phyloP scores from a whole-genome alignment of 2,113 vertebrate genomes.

The Phoenicopterus ruber region DNA sequence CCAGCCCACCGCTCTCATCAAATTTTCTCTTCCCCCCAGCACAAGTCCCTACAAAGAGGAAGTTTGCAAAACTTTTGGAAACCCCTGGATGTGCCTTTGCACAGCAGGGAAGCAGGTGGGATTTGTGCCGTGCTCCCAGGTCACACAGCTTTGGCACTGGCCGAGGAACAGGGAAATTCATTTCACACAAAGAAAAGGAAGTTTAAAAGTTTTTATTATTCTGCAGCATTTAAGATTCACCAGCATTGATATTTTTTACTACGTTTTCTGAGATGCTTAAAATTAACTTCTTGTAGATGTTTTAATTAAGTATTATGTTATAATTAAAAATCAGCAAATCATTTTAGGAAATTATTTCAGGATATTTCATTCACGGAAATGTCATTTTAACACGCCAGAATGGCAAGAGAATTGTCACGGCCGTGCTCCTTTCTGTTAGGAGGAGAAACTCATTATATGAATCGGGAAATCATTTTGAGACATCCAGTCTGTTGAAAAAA shows the following conservation, averaged over 20 bases:
- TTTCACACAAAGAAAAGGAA: not conserved
- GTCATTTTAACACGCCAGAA: not conserved
- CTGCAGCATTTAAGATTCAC: not conserved
- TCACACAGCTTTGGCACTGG: not conserved
- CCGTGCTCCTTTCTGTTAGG: not conserved
- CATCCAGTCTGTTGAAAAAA: slow-evolving; percentile 7
- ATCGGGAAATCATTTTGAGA: not conserved
- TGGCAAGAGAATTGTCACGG: not conserved
- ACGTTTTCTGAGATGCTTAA: not conserved
- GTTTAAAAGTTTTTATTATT: not conserved
- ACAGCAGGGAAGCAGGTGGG: not conserved
- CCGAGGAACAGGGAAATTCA: not conserved
- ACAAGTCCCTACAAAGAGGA: not conserved
- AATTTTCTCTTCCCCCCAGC: not conserved
- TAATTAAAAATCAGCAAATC: not conserved
- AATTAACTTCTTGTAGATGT: not conserved
- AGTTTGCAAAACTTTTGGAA: not conserved
- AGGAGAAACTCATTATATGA: not conserved
- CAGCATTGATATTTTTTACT: not conserved
- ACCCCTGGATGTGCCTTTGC: not conserved
- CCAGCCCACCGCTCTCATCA: not conserved
- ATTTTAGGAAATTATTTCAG: not conserved
- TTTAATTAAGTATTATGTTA: not conserved
- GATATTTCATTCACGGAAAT: not conserved
- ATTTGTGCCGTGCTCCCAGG: not conserved